Percentiles rank a stretch among this genome's conserved stretches.
Conservation (phyloP, 2,888 invertebrate genomes). For the Apotomis betuletana region DNA sequence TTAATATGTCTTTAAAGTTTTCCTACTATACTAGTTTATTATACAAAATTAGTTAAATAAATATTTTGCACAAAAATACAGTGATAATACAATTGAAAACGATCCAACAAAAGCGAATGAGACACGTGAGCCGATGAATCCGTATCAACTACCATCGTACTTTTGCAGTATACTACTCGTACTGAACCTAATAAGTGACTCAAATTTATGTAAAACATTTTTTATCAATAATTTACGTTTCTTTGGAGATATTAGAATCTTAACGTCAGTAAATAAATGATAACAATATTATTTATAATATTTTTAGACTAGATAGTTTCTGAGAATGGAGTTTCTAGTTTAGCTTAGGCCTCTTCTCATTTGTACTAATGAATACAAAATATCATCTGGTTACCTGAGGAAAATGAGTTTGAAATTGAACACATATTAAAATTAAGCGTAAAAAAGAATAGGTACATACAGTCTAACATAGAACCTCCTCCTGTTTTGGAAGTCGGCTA, state of each 20-base stretch:
- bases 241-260: no score
- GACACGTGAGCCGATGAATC: no score
- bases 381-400: neutral
- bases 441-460: no score
- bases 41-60: neutral
- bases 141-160: no score
- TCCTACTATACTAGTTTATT: neutral
- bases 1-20: neutral
- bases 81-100: neutral
- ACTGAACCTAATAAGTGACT: neutral
- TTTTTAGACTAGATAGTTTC: constrained; percentile 27
- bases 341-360: constrained; percentile 28
- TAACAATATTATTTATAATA: neutral
- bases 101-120: neutral
- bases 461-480: no score
- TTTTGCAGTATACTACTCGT: neutral
- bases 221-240: no score
- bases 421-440: no score
- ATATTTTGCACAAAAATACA: neutral
- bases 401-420: no score
- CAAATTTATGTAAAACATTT: neutral
- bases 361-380: constrained; percentile 30
- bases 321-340: constrained; percentile 28
- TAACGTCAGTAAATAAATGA: no score
- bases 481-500: no score